Conservation (phyloP, 2,888 invertebrate species). For the Platycheirus rosarum region DNA sequence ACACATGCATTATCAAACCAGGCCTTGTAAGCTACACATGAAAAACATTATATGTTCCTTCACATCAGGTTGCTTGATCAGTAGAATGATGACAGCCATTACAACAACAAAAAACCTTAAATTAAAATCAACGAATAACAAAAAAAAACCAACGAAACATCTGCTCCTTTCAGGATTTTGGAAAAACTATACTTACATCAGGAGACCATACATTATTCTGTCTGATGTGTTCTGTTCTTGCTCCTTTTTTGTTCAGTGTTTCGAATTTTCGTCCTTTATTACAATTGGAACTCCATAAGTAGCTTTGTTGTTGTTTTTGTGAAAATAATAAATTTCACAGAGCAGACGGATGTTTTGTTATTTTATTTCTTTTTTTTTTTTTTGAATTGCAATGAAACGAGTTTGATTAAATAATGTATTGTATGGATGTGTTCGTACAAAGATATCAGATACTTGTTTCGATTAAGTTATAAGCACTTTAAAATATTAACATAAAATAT, state of each 20-base stretch:
- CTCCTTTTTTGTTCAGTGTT: conserved; percentile 54
- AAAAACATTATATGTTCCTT: conserved; percentile 27
- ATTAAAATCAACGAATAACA: conserved; percentile 45
- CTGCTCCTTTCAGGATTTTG: conserved; percentile 82
- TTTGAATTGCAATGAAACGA: conserved; percentile 59
- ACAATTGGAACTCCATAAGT: conserved; percentile 66
- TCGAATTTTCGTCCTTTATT: conserved; percentile 70
- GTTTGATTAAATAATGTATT: conserved; percentile 65
- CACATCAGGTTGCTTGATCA: conserved; percentile 72
- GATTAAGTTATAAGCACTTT: not conserved
- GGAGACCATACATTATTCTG: conserved; percentile 75
- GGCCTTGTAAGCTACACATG: conserved; percentile 5
- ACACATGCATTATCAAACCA: conserved; percentile 14
- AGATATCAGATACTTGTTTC: not conserved
- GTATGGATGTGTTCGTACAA: not conserved
- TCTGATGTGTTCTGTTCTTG: conserved; percentile 38
- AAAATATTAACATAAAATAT: too few species aligned
- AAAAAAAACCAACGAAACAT: conserved; percentile 81
- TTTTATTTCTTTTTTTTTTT: conserved; percentile 19
- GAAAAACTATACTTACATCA: conserved; percentile 78
- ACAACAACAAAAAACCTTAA: conserved; percentile 59
- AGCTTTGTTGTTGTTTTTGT: conserved; percentile 50
- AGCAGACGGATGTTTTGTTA: conserved; percentile 59
- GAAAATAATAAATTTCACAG: conserved; percentile 64
- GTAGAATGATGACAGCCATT: conserved; percentile 68